Evolutionary conservation across 35 echinoderm and acorn worm genomes (phyloP), one percentile per base, ranked within the genome.

Genomic region (Stichopus chloronotus): DNA sequence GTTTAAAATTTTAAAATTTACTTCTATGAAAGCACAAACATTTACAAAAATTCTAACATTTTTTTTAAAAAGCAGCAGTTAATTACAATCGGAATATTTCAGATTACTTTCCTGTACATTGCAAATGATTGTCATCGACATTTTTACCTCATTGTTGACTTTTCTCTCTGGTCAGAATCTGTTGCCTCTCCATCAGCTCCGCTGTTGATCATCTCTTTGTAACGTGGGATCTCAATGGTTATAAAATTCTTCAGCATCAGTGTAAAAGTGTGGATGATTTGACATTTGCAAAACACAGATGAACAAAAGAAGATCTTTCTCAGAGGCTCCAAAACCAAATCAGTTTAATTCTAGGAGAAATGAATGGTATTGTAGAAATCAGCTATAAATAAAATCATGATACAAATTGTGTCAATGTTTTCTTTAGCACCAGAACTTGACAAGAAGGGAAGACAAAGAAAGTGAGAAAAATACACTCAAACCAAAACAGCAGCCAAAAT

Each of bases 271-370:
- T 90, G 92, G n/a, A 96, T 84, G 56, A 99, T 19, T 81, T 99
- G 97, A 74, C 97, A 99, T 69, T 99, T 96, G 87, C 96, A 99
- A 79, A 87, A 99, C 25, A 96, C 88, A 0, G 97, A 96, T 19
- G 97, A 99, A 84, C 93, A 94, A 79, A 99, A 99, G 94, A 99
- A 99, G 16, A 96, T 89, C 9, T 76, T 95, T 7, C 95, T 81
- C 21, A 96, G 79, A 2, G 97, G 97, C 81, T 99, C 97, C 5
- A 96, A 82, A 81, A 99, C 57, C n/a, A 99, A 86, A 85, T 96
- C 97, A n/a, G 19, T 95, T 96, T 53, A 99, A 91, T 56, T 95
- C 97, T 99, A 78, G 14, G 77, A 69, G 30, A 7, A 59, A 92
- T 52, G 61, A 55, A 5, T 53, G 25, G 6, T 63, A 63, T 63